These are phyloP conservation scores for Dissostichus mawsoni DNA, from an alignment of 2,113 vertebrate genomes.

Conservation along the genomic window DNA sequence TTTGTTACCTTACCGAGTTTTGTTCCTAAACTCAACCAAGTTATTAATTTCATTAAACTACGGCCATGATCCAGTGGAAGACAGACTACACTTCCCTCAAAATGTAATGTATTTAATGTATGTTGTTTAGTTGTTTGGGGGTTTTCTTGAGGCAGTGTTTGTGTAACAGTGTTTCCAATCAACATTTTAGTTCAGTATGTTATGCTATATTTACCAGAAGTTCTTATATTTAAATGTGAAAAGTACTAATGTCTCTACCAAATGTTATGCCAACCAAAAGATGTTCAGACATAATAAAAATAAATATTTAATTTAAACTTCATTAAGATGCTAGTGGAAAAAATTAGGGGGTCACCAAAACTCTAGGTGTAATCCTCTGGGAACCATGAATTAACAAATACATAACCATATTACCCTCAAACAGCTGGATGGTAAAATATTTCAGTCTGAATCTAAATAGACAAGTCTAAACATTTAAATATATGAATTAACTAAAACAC, in stretches of 20 bases:
- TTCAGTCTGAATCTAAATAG: not conserved
- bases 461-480: not conserved
- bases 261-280: not conserved
- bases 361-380: not conserved
- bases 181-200: not conserved
- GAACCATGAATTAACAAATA: not conserved
- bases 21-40: too few species aligned
- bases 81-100: too few species aligned
- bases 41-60: too few species aligned
- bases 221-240: not conserved
- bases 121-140: too few species aligned
- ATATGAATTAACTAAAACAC: constrained; percentile 2
- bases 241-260: not conserved
- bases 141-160: too few species aligned
- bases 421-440: not conserved
- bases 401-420: too few species aligned
- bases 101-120: too few species aligned
- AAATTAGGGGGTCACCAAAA: not conserved
- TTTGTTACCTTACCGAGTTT: too few species aligned
- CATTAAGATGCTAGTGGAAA: not conserved
- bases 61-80: too few species aligned
- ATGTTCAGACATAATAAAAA: not conserved
- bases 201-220: not conserved
- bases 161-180: too few species aligned
- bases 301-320: not conserved